Evolutionary conservation across 1,140 invertebrate species (phyloP).

Genomic region (Bactericera cockerelli): DNA sequence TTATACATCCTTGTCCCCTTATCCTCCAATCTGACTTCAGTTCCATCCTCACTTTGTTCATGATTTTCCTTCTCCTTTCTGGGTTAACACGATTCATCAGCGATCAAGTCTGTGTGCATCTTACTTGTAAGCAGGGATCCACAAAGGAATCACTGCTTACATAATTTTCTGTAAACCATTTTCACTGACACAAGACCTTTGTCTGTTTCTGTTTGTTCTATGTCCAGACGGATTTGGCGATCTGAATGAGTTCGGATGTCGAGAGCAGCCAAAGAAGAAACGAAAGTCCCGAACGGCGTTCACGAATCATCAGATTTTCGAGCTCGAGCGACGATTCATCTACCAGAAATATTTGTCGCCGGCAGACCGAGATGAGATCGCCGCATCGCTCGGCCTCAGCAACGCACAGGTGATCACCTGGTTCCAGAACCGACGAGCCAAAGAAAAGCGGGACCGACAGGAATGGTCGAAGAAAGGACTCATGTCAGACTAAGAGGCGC

Average conservation of each 20-base stretch:
- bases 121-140: too few relatives aligned
- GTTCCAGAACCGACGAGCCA: slow-evolving; percentile 95
- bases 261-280: slow-evolving; percentile 91
- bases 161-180: too few relatives aligned
- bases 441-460: slow-evolving; percentile 94
- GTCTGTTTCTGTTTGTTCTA: slow-evolving; percentile 24
- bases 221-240: slow-evolving; percentile 52
- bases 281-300: slow-evolving; percentile 94
- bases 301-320: slow-evolving; percentile 96
- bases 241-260: slow-evolving; percentile 76
- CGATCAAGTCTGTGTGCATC: too few relatives aligned
- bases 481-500: slow-evolving; percentile 47
- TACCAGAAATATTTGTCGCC: slow-evolving; percentile 97
- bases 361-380: slow-evolving; percentile 91
- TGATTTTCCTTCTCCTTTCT: too few relatives aligned
- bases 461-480: slow-evolving; percentile 96
- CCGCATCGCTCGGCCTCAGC: slow-evolving; percentile 75
- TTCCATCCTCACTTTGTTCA: too few relatives aligned
- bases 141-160: too few relatives aligned
- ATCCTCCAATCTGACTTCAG: too few relatives aligned
- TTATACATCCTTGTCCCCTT: too few relatives aligned
- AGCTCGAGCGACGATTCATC: slow-evolving; percentile 89
- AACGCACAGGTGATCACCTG: slow-evolving; percentile 96
- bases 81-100: too few relatives aligned
- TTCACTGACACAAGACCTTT: too few relatives aligned